Base-by-base conservation (phyloP, 2,888 invertebrate species). In the Hypolimnas misippus region DNA sequence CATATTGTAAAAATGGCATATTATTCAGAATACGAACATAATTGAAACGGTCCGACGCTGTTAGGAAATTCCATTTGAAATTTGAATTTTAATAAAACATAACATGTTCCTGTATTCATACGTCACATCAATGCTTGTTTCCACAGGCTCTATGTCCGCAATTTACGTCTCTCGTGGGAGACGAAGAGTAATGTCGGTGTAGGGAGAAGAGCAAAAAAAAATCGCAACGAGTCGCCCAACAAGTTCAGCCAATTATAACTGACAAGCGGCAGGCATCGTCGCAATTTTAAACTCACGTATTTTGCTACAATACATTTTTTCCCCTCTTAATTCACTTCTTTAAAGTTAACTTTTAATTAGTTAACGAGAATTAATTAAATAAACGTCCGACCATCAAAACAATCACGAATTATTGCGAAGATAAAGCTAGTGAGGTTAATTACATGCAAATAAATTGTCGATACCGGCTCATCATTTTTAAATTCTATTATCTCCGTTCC, bases 161-260 rank as follows among this genome's bases (percentile, higher is more conserved):
- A 91, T 92, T 91, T 90, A 92, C 86, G 87, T 89, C 84, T 83
- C 89, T 86, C 91, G 72, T 79, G 86, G 82, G 89, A 91, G 89
- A 90, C 89, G 90, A 90, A 91, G 92, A 92, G 86, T 90, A 88
- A 91, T 91, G 88, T 81, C 79, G 81, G 78, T 78, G 81, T 76
- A 83, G 84, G 84, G 84, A 83, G 80, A 82, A 86, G 83, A 78
- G 77, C 77, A 81, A 84, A 88, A 87, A n/a, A 88, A 89, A 89
- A 83, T 75, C 73, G 73, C 83, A 76, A 83, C 83, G 84, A 86
- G 77, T 82, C 81, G 80, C 78, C 84, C 87, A 89, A 92, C 91
- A 90, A 90, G 90, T 88, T 90, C 89, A 89, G 87, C 91, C 92
- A 92, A 92, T 92, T 92, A 92, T 90, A 92, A 88, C 84, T 90